Evolutionary conservation across 2,797 vertebrate genomes (phyloP), one percentile per base, ranked within the genome.

Genomic region (Enteromius anoplus): DNA sequence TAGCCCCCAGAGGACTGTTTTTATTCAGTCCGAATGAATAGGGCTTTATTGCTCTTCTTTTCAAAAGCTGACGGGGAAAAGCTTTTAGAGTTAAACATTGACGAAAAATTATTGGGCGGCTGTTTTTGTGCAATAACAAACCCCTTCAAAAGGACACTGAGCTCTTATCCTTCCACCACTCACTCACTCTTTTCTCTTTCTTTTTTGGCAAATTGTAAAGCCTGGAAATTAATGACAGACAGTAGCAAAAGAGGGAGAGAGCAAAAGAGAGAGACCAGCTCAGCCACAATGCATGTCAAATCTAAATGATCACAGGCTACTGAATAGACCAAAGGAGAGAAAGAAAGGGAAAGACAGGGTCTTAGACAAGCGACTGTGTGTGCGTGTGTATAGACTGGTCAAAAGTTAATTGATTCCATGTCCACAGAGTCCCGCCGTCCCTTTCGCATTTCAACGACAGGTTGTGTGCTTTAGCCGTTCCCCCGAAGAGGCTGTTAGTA

Each of bases 81-180:
- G 96, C 95, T 96, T 96, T 96, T 96, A 96, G 95, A 95, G 95
- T 96, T 95, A 96, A 96, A 96, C 94, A 96, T 94, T 95, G 95
- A 96, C 94, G 95, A 96, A 96, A 96, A 96, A 96, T 95, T 96
- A 96, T 95, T 96, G 94, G 93, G 87, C 95, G 93, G 94, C 95
- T 96, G 94, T 96, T 90, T 96, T 95, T 95, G 94, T 96, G 94
- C 95, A 95, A 95, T 95, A 94, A 91, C 87, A 90, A 86, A 90
- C 86, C 88, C 87, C 86, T 89, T 90, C 86, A 89, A 91, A 95
- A 96, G 95, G 93, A 94, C 94, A 95, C 93, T 94, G 95, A 96
- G 95, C 95, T 95, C 95, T 93, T 95, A 94, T 94, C 93, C 95
- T 94, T 95, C 95, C 94, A 88, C 87, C 87, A 86, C 78, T 88